Conservation (phyloP, 2,113 vertebrate species). For the Lampris megalopsis region DNA sequence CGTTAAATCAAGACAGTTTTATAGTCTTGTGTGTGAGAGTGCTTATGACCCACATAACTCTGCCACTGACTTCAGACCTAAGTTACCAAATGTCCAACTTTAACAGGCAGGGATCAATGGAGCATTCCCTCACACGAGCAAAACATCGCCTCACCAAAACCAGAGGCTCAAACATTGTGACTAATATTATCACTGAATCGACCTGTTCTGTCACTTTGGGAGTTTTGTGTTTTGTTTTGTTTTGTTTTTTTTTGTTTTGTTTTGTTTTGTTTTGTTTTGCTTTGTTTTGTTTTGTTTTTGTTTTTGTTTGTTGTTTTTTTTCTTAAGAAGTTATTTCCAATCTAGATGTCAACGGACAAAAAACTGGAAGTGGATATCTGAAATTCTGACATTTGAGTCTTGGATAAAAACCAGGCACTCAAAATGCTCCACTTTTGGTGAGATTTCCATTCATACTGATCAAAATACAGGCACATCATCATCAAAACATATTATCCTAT, state of each 20-base stretch:
- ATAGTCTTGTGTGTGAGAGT: conserved; percentile 59
- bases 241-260: neutral
- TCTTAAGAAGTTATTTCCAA: neutral
- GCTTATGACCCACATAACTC: conserved; percentile 61
- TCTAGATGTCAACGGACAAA: neutral
- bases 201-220: too few species aligned
- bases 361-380: neutral
- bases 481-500: too few species aligned
- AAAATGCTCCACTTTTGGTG: too few species aligned
- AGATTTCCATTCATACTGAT: too few species aligned
- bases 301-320: neutral
- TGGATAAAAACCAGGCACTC: too few species aligned
- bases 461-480: too few species aligned
- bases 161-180: conserved; percentile 5
- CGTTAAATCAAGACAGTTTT: conserved; percentile 75
- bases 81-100: conserved; percentile 59
- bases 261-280: neutral
- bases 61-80: conserved; percentile 43
- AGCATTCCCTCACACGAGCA: conserved; percentile 51
- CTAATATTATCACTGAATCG: neutral
- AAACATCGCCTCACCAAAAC: conserved; percentile 38
- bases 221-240: neutral
- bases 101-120: conserved; percentile 52
- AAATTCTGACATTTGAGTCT: too few species aligned
- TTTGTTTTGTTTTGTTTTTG: neutral